Base-by-base conservation (phyloP, 2,797 vertebrate genomes). In the Danio tinwini region DNA sequence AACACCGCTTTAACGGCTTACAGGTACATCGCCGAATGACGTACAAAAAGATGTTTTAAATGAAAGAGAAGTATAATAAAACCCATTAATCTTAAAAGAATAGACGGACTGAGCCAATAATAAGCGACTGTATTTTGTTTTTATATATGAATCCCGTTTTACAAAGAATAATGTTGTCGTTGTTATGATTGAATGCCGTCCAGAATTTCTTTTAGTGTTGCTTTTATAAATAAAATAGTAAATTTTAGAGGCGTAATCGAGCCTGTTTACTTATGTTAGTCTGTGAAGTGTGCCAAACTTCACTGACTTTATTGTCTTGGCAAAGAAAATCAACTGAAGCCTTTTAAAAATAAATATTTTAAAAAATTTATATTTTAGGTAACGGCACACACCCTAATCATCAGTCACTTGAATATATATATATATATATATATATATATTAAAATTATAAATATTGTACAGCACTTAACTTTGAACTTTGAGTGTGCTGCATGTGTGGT, bases 1-100 rank as follows among this genome's bases (percentile, higher is more conserved):
- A 75, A 16, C 64, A 17, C 1, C 55, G 29, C n/a, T n/a, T 59
- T 69, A 40, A n/a, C n/a, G 14, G 50, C 29, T 75, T 16, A 65
- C 40, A 47, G 8, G 17, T 53, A 16, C 5, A n/a, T 53, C 16
- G 44, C 29, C 14, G 1, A 5, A 21, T 7, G 6, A 8, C 6
- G n/a, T 16, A 11, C 47, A 11, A 2, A 29, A 47, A 61, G 7
- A 74, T 14, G 13, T 3, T 13, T 6, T 50, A 12, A 4, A 58
- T 21, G 3, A 21, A 58, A 29, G 37, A 8, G 13, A 72, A 72
- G 76, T 29, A 76, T 0, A 44, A 44, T 44, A 29, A 29, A 76
- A 37, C 14, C 3, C 1, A 16, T 7, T 12, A 0, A 19, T 65
- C 6, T 37, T 7, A 45, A 21, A 37, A 45, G 13, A 29, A 11